Base-by-base conservation (phyloP, 2,797 vertebrate species). In the Cirrhinus mrigala region DNA sequence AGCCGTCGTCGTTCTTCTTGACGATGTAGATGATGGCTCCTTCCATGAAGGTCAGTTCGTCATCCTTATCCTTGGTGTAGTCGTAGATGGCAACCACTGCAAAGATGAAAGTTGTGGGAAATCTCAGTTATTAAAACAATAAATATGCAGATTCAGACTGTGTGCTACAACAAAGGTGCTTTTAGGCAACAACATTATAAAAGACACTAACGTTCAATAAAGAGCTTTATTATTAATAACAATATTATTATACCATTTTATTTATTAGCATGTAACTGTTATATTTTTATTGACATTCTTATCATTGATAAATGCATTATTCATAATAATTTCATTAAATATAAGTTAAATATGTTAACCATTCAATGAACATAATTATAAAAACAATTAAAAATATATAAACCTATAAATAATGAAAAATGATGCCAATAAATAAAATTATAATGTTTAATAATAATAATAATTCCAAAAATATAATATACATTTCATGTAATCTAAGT, bases 1-100 rank as follows among this genome's bases (percentile, higher is more conserved):
- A 99, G 94, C 98, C 98, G 0, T 99, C 98, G 11, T 99, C 98
- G 0, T 99, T 99, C 96, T 99, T 99, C 97, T 99, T 99, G 93
- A 99, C 96, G 88, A 99, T 97, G 50, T 99, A 99, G 92, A 99
- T 99, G 91, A 99, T 99, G 76, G 98, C 93, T 77, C 98, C 98
- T 92, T 99, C 98, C 95, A 97, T 97, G 89, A 99, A 99, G 0
- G 92, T 92, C 90, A 99, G 91, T 96, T 99, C 98, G 9, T 99
- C 98, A 0, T 97, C 97, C 90, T 99, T 99, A 95, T 99, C 98
- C 94, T 96, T 96, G 92, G 87, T 50, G 92, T 99, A 99, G 93
- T 99, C 98, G 85, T 99, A 99, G 95, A 99, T 98, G 94, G 98
- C 98, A 91, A 99, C 98, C 92, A 99, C 98, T 99, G 91, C 16